These are phyloP conservation scores for Calonectris borealis DNA, from an alignment of 2,113 vertebrate species.

Conservation along the genomic window DNA sequence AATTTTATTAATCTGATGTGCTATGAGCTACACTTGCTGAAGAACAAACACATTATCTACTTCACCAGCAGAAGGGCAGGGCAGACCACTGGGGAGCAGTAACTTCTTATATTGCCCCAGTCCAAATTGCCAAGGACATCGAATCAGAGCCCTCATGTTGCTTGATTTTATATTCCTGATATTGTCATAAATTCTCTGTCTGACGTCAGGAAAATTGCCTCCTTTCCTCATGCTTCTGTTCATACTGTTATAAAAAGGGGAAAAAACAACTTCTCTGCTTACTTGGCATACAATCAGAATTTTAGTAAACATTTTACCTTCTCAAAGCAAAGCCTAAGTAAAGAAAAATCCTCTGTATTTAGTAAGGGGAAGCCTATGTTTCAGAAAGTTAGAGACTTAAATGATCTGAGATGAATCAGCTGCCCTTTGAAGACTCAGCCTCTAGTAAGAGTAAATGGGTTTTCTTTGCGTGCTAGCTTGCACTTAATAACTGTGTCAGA, in stretches of 20 bases:
- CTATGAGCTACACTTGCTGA: not conserved
- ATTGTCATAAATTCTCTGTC: not conserved
- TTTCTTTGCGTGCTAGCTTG: slow-evolving; percentile 39
- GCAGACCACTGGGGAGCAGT: not conserved
- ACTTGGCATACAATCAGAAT: not conserved
- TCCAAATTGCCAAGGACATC: not conserved
- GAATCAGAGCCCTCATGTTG: not conserved
- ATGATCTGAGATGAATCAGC: not conserved
- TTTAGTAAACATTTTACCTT: not conserved
- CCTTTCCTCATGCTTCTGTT: not conserved
- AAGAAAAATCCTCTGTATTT: not conserved
- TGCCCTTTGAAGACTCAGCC: slow-evolving; percentile 30
- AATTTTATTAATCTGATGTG: not conserved
- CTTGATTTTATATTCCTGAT: not conserved
- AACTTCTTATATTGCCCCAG: not conserved
- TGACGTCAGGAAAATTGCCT: not conserved
- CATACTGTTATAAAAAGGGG: not conserved
- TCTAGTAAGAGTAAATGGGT: slow-evolving; percentile 37
- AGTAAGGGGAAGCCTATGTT: not conserved
- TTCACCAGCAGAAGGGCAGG: not conserved
- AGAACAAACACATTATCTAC: not conserved
- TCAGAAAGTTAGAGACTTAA: not conserved
- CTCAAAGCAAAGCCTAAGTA: not conserved
- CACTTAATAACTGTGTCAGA: slow-evolving; percentile 70
- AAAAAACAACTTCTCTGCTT: not conserved